Percentiles rank a stretch among this genome's conserved stretches.
These are phyloP conservation scores for Pseudorhiza aurosa DNA, from an alignment of 30 jellyfish, hydroid and myxozoan genomes.

Conservation along the genomic window DNA sequence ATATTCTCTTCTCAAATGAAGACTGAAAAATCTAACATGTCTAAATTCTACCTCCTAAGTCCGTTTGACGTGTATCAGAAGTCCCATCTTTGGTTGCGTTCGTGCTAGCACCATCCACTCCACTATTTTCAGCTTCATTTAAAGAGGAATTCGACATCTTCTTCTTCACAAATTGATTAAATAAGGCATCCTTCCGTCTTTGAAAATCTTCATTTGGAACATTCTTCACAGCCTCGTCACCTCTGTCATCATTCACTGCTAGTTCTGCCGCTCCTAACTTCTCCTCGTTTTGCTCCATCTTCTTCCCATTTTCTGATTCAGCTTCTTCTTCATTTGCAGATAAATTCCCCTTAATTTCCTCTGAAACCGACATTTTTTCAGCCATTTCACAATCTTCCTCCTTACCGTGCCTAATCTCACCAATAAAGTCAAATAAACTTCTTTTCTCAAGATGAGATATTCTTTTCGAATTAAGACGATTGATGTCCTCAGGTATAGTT, in stretches of 20 bases:
- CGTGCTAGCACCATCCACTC: neutral
- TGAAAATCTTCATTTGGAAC: slow-evolving; percentile 31
- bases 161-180: slow-evolving; percentile 47
- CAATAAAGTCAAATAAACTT: slow-evolving; percentile 31
- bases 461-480: neutral
- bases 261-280: neutral
- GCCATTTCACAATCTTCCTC: neutral
- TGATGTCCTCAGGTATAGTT: neutral
- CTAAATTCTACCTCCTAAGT: no score
- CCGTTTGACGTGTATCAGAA: neutral
- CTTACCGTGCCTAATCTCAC: neutral
- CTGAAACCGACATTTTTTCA: neutral
- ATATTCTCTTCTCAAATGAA: no score
- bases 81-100: neutral
- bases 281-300: neutral
- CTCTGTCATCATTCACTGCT: neutral
- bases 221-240: slow-evolving; percentile 17
- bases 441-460: neutral
- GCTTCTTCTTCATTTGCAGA: neutral
- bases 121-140: neutral
- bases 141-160: neutral
- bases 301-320: neutral
- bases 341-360: neutral
- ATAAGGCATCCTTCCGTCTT: neutral
- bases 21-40: no score